Evolutionary conservation across 2,888 invertebrate species (phyloP), one percentile per base, ranked within the genome.

Genomic region (Chrysolina oricalcia): DNA sequence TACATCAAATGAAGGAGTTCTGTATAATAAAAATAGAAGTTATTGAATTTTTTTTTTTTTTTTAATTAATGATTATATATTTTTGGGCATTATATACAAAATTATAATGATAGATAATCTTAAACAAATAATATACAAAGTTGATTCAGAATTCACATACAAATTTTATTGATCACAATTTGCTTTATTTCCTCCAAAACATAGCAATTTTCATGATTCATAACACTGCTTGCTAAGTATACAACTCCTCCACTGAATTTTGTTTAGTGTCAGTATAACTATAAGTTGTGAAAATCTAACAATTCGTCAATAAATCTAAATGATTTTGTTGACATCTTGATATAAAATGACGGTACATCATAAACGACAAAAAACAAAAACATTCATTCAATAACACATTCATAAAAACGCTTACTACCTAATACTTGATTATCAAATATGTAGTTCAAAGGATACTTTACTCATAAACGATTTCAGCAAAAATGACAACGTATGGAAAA

Each of bases 331-430:
- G 62, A 63, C 46, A 69, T 48, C 27, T 48, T 48, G 70, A 70
- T 35, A 75, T 64, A 70, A 74, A 65, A 66, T 70, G 63, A 62
- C 46, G 46, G 62, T 35, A 65, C 11, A 21, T 66, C 53, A 63
- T 23, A 73, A 72, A 75, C 69, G 56, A 70, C 67, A 56, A 62
- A 69, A 79, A 81, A 81, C 81, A 72, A 75, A 70, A 80, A 75
- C 80, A 75, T 80, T 80, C 81, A 75, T 75, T 74, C 77, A 43
- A 80, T 80, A 80, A 82, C 80, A 78, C 78, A 81, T 78, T 78
- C 77, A 77, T 78, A 80, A 80, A 78, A 81, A 82, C 81, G 81
- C 81, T 81, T 81, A 81, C 72, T 72, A 77, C 40, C 78, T 82
- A 81, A 76, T 66, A 73, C 78, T 78, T 76, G 70, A 70, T 73